These are phyloP conservation scores for Meliscaeva auricollis DNA, from an alignment of 2,888 invertebrate genomes.

Conservation along the genomic window DNA sequence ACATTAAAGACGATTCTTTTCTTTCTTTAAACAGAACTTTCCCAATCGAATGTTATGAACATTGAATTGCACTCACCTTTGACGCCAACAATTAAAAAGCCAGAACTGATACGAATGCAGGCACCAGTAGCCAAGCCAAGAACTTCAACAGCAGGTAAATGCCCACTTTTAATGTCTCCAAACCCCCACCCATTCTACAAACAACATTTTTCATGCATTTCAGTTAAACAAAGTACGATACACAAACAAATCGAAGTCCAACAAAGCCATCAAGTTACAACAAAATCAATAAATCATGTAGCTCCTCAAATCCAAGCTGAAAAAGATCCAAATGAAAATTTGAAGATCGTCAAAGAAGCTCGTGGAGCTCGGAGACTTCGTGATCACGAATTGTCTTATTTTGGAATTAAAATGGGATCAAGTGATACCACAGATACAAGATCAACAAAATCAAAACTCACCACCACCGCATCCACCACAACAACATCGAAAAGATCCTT, in stretches of 20 bases:
- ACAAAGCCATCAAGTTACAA: slow-evolving; percentile 52
- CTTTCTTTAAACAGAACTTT: slow-evolving; percentile 79
- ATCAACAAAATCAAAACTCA: slow-evolving; percentile 48
- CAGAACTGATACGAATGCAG: slow-evolving; percentile 76
- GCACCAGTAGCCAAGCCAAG: slow-evolving; percentile 82
- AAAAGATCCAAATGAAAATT: slow-evolving; percentile 76
- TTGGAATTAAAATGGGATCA: slow-evolving; percentile 84
- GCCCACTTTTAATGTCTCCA: not conserved
- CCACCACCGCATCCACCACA: slow-evolving; percentile 3
- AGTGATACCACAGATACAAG: slow-evolving; percentile 49
- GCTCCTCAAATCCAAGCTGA: slow-evolving; percentile 9
- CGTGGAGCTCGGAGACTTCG: slow-evolving; percentile 85
- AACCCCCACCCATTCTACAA: no score
- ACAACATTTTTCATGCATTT: not conserved
- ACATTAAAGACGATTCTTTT: not conserved
- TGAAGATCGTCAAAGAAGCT: slow-evolving; percentile 82
- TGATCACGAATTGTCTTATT: slow-evolving; percentile 87
- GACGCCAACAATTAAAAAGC: slow-evolving; percentile 68
- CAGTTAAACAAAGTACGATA: slow-evolving; percentile 61
- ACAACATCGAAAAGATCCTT: slow-evolving; percentile 65
- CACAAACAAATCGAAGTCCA: slow-evolving; percentile 51
- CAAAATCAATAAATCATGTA: slow-evolving; percentile 59
- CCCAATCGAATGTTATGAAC: slow-evolving; percentile 83
- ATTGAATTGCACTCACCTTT: slow-evolving; percentile 82
- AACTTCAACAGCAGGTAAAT: slow-evolving; percentile 77